Conservation (phyloP, 1,140 invertebrate genomes). For the Battus philenor region DNA sequence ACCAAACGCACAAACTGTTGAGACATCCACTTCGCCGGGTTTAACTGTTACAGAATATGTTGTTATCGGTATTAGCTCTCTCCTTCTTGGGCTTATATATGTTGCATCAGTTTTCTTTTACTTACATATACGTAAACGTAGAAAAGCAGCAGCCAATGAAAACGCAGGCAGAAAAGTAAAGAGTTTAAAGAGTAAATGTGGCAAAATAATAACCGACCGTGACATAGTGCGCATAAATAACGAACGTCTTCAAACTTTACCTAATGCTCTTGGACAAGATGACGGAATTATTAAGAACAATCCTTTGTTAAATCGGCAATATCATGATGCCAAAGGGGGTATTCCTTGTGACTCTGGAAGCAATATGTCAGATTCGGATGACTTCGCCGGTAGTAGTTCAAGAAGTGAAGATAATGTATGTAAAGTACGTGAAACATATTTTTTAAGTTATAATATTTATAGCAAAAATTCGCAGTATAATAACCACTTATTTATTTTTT, state of each 20-base stretch:
- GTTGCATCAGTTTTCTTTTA: slow-evolving; percentile 89
- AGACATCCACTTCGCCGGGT: slow-evolving; percentile 60
- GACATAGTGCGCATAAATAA: slow-evolving; percentile 62
- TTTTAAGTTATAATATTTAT: too few species aligned
- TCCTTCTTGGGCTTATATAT: slow-evolving; percentile 88
- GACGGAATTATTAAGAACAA: slow-evolving; percentile 85
- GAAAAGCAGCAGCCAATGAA: slow-evolving; percentile 51
- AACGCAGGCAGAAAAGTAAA: slow-evolving; percentile 38
- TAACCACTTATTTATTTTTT: slow-evolving; percentile 25
- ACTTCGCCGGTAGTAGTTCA: slow-evolving; percentile 45
- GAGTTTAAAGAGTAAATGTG: slow-evolving; percentile 52
- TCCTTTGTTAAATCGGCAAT: slow-evolving; percentile 81
- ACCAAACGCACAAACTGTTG: slow-evolving; percentile 78
- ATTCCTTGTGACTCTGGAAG: slow-evolving; percentile 72
- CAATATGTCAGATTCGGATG: slow-evolving; percentile 62
- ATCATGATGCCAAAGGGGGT: slow-evolving; percentile 61
- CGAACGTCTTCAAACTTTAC: slow-evolving; percentile 45
- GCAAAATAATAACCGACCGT: slow-evolving; percentile 51
- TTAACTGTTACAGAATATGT: slow-evolving; percentile 84
- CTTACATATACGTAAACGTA: slow-evolving; percentile 81
- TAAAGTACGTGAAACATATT: slow-evolving; percentile 50
- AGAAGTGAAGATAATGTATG: slow-evolving; percentile 46
- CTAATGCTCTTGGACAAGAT: slow-evolving; percentile 58
- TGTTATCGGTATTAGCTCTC: slow-evolving; percentile 87
- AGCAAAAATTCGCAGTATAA: too few species aligned